These are phyloP conservation scores for Rhizoglyphus robini DNA, from an alignment of 1,140 invertebrate species.

Conservation along the genomic window DNA sequence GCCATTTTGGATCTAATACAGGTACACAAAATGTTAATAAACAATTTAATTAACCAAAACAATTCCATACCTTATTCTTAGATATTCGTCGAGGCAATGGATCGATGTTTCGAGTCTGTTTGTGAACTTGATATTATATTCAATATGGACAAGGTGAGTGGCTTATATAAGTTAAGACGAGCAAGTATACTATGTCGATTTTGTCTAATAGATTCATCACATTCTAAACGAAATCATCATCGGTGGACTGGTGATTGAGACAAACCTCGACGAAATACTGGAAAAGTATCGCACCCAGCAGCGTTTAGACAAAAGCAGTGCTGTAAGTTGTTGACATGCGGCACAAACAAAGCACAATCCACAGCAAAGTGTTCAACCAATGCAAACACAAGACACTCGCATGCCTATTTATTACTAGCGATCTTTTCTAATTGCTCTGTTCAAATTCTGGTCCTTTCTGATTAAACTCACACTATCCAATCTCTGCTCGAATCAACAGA, in stretches of 20 bases:
- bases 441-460: too few relatives aligned
- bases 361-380: too few relatives aligned
- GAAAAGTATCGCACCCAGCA: constrained; percentile 54
- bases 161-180: constrained; percentile 18
- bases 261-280: constrained; percentile 97
- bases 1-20: constrained; percentile 98
- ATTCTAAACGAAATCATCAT: constrained; percentile 96
- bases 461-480: too few relatives aligned
- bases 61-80: constrained; percentile 27
- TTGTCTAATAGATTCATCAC: constrained; percentile 61
- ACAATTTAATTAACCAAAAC: background rate
- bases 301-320: background rate
- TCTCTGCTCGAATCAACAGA: too few relatives aligned
- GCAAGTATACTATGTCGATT: background rate
- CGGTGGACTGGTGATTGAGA: constrained; percentile 98
- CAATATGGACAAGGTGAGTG: constrained; percentile 92
- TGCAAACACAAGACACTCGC: too few relatives aligned
- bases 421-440: too few relatives aligned
- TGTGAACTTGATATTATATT: constrained; percentile 98
- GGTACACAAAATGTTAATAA: constrained; percentile 30
- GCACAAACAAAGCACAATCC: too few relatives aligned
- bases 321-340: constrained; percentile 1
- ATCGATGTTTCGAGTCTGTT: constrained; percentile 99
- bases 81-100: constrained; percentile 96
- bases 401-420: too few relatives aligned